Evolutionary conservation across 1,140 invertebrate genomes (phyloP).

Genomic region (Ceratosolen solmsi): DNA sequence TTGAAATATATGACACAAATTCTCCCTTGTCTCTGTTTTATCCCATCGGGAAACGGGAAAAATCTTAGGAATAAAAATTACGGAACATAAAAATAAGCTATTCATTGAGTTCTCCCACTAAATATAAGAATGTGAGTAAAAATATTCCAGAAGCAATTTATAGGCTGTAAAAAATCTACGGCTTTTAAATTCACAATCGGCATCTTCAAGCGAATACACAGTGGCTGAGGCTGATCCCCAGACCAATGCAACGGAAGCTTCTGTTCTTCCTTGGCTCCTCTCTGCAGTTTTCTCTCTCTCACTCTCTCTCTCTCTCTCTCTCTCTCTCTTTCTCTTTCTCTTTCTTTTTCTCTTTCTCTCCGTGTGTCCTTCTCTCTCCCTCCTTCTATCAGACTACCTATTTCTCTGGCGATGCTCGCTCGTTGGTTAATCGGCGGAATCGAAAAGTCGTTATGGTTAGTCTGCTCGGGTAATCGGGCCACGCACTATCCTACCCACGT

Average conservation of each 20-base stretch:
- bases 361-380: background rate
- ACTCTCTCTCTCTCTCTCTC: background rate
- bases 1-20: too few species aligned
- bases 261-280: background rate
- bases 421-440: background rate
- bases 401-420: background rate
- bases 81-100: background rate
- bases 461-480: conserved; percentile 42
- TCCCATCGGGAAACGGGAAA: background rate
- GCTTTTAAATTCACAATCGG: background rate
- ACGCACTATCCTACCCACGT: background rate
- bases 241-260: background rate
- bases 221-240: background rate
- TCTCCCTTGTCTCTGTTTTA: too few species aligned
- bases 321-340: conserved; percentile 3
- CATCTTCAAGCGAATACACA: background rate
- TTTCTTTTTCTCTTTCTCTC: background rate
- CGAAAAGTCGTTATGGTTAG: conserved; percentile 1
- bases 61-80: background rate
- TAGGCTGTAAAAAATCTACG: background rate
- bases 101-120: background rate
- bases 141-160: background rate
- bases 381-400: background rate
- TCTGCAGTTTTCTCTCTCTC: background rate
- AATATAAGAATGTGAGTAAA: background rate